phyloP scores from a whole-genome alignment of 2,797 vertebrate species.

The Masticophis lateralis region DNA sequence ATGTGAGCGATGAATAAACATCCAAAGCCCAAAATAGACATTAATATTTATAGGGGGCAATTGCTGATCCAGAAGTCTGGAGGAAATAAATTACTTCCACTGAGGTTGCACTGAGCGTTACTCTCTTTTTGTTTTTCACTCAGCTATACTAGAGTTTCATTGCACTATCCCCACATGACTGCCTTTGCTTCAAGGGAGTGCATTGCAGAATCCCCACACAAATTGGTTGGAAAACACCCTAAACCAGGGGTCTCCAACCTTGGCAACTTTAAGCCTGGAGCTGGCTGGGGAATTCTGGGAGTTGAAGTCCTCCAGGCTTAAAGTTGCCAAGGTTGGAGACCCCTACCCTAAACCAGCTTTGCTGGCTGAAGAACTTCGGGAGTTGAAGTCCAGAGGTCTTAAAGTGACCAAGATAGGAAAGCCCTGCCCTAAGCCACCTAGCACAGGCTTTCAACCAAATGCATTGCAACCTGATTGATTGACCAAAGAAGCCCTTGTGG shows the following conservation, averaged over 20 bases:
- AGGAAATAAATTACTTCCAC: rapidly evolving
- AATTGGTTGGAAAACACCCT: background rate
- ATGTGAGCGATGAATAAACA: conserved; percentile 3
- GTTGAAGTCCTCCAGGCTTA: too few species aligned
- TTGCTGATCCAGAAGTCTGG: rapidly evolving
- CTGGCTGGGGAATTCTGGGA: too few species aligned
- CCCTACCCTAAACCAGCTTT: too few species aligned
- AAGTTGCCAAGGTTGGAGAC: too few species aligned
- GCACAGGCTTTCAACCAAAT: background rate
- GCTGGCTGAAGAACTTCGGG: too few species aligned
- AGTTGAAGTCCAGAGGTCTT: too few species aligned
- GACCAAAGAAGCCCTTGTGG: background rate
- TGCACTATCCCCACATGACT: background rate
- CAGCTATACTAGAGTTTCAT: background rate
- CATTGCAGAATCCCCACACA: background rate
- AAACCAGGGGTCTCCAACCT: background rate
- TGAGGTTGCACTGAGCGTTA: background rate
- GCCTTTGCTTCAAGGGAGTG: background rate
- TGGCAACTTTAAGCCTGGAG: too few species aligned
- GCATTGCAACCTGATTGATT: background rate
- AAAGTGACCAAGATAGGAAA: too few species aligned
- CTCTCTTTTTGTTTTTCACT: background rate
- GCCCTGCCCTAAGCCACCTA: background rate
- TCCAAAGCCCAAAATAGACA: background rate
- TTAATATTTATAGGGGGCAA: background rate